Evolutionary conservation across 2,888 invertebrate species (phyloP), one percentile per base, ranked within the genome.

Genomic region (Amaurobius ferox): DNA sequence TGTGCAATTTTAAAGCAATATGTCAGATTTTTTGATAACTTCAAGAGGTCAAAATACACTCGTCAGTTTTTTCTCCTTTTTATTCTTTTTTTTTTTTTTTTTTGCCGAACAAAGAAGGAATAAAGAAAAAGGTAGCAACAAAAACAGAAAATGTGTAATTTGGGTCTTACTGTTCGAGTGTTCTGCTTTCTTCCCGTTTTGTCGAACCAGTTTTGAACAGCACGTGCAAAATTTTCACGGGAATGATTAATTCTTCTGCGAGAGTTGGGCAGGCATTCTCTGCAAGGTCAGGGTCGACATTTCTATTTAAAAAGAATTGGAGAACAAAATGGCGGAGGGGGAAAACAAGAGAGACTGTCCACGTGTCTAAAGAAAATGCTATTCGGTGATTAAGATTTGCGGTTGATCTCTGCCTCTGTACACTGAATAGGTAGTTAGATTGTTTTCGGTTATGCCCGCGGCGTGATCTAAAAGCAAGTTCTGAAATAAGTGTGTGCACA

Each of bases 271-370:
- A 44, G 44, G 44, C 44, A 55, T 55, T 55, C 55, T 23, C 23
- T 11, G 23, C 55, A 55, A 55, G 55, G 55, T 55, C 55, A 55
- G 55, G 55, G 55, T 55, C 23, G 55, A 19, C 55, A 19, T 55
- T 55, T 19, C 55, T 23, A 16, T 23, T 55, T 44, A 55, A 2
- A 44, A 13, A 44, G 23, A 55, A 23, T n/a, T n/a, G n/a, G 11
- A 55, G 16, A 23, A 44, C 23, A 2, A 23, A 19, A 35, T 35
- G 35, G 35, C 6, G 9, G 9, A 9, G 35, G 35, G 9, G 35
- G 9, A 35, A 35, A 35, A 55, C 19, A n/a, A n/a, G n/a, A 23
- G 1, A 55, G 23, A 9, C 5, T 23, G 44, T 55, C 55, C 55
- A 55, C 55, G 55, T 55, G 55, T 55, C 23, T 1, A 5, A 16